phyloP scores from a whole-genome alignment of 2,888 invertebrate species.

The Nemoura dubitans region DNA sequence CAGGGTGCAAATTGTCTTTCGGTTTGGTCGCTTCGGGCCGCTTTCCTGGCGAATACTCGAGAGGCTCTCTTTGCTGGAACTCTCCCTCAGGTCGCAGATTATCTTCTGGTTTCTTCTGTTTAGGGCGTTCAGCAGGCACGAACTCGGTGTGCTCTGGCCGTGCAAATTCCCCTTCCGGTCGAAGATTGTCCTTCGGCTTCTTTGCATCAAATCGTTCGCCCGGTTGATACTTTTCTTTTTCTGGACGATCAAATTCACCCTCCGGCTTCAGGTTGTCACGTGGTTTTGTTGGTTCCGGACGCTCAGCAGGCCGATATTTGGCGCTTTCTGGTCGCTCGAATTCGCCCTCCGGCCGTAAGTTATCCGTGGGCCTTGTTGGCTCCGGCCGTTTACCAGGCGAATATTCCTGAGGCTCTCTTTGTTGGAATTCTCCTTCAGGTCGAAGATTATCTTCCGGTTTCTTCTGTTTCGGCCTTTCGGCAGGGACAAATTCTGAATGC shows the following conservation, averaged over 20 bases:
- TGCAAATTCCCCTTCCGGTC: constrained; percentile 58
- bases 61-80: constrained; percentile 60
- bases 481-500: constrained; percentile 48
- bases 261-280: constrained; percentile 67
- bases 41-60: constrained; percentile 45
- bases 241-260: constrained; percentile 56
- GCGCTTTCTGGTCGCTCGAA: constrained; percentile 59
- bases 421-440: constrained; percentile 62
- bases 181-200: constrained; percentile 53
- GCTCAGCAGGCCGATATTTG: constrained; percentile 66
- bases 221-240: constrained; percentile 52
- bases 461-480: constrained; percentile 52
- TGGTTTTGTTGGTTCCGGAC: constrained; percentile 68
- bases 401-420: constrained; percentile 47
- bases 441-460: constrained; percentile 63
- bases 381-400: constrained; percentile 34
- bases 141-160: constrained; percentile 55
- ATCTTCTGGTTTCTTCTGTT: constrained; percentile 54
- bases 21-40: constrained; percentile 46
- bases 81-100: constrained; percentile 57
- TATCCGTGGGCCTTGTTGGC: constrained; percentile 46
- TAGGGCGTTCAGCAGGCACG: constrained; percentile 57
- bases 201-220: constrained; percentile 51
- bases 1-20: constrained; percentile 71
- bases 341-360: constrained; percentile 63